These are phyloP conservation scores for Drosophila tanythrix DNA, from an alignment of 2,888 invertebrate species.

Conservation along the genomic window DNA sequence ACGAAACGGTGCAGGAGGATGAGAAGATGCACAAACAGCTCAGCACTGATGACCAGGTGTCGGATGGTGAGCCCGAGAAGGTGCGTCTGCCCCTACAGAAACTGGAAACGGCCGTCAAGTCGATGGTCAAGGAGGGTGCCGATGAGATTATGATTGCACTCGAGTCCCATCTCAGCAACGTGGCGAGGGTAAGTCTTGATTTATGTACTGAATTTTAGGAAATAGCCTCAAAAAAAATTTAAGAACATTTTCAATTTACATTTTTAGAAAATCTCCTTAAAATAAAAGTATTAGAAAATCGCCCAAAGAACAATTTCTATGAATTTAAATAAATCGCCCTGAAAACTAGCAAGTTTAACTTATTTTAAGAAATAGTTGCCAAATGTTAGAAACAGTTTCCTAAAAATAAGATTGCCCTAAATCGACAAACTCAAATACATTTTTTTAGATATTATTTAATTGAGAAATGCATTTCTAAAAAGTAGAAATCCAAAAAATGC, in stretches of 20 bases:
- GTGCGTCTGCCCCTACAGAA: conserved; percentile 86
- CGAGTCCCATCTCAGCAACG: conserved; percentile 83
- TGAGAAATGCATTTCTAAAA: neutral
- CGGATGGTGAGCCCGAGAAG: conserved; percentile 86
- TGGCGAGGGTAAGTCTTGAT: conserved; percentile 74
- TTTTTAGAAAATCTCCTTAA: neutral
- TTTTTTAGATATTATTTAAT: too few species aligned
- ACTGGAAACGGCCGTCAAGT: conserved; percentile 83
- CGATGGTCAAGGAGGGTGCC: conserved; percentile 68
- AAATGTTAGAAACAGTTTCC: too few species aligned
- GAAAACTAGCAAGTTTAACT: neutral
- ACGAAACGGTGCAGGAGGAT: conserved; percentile 85
- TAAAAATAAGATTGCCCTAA: too few species aligned
- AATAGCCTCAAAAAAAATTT: too few species aligned
- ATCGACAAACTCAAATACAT: too few species aligned
- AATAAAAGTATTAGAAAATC: neutral
- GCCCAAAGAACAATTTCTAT: neutral
- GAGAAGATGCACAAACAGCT: conserved; percentile 87
- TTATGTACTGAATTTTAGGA: neutral
- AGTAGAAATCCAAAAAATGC: neutral
- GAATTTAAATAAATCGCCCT: neutral
- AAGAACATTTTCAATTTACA: neutral
- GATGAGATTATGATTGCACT: conserved; percentile 88
- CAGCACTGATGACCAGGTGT: conserved; percentile 84
- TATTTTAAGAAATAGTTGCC: neutral